phyloP scores from a whole-genome alignment of 1,140 invertebrate species.

The Drosophila cardini region DNA sequence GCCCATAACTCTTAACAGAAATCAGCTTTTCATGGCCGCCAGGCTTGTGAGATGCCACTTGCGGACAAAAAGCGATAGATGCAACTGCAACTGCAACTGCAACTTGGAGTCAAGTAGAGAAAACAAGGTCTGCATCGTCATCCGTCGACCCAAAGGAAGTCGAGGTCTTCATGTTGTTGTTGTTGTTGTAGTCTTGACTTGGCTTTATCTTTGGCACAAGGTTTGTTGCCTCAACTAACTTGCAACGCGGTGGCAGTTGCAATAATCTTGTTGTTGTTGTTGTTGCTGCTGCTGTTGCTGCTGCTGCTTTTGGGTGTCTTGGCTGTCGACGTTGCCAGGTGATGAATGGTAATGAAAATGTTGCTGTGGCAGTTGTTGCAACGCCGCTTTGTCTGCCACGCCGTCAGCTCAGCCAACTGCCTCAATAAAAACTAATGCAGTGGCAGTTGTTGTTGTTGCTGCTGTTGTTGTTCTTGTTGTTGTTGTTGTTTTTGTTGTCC shows the following conservation, averaged over 20 bases:
- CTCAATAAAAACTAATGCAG: constrained; percentile 82
- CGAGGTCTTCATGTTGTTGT: constrained; percentile 65
- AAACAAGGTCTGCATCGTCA: constrained; percentile 50
- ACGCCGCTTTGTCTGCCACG: constrained; percentile 73
- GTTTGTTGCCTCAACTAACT: constrained; percentile 57
- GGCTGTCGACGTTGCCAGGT: constrained; percentile 62
- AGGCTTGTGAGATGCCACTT: constrained; percentile 42
- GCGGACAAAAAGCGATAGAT: constrained; percentile 36
- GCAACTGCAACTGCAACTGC: constrained; percentile 48
- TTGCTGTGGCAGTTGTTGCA: constrained; percentile 77
- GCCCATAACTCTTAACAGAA: constrained; percentile 36
- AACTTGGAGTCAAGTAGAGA: constrained; percentile 27
- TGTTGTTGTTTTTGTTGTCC: constrained; percentile 35
- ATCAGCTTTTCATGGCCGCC: constrained; percentile 69
- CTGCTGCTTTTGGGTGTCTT: constrained; percentile 19
- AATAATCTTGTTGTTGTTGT: not conserved
- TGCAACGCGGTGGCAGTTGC: constrained; percentile 21
- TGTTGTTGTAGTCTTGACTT: constrained; percentile 34
- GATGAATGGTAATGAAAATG: constrained; percentile 83
- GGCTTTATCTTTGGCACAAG: constrained; percentile 65
- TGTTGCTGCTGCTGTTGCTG: constrained; percentile 23
- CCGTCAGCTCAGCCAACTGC: constrained; percentile 64
- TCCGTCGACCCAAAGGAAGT: constrained; percentile 77
- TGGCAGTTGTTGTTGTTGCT: constrained; percentile 60
- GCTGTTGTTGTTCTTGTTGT: constrained; percentile 31